Base-by-base conservation (phyloP, 2,888 invertebrate genomes). In the Lissocephala sabroskyi region DNA sequence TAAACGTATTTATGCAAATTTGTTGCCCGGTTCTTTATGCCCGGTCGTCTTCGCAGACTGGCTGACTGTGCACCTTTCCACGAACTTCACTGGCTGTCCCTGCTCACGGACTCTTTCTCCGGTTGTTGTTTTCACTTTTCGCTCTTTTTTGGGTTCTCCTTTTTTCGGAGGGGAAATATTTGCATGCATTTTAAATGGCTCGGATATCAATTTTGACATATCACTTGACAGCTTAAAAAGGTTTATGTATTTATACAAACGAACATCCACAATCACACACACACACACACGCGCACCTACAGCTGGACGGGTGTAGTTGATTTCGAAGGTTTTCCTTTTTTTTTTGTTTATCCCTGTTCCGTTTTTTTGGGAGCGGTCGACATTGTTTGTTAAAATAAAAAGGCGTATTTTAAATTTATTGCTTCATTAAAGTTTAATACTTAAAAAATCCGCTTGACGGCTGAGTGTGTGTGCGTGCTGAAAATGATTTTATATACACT, bases 161-260 rank as follows among this genome's bases (percentile, higher is more conserved):
- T 16, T 56, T 52, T 70, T 49, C 53, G 62, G 59, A 58, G 67
- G n/a, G 64, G 68, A 58, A 54, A 66, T 60, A 75, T 73, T 73
- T 73, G 71, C 78, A 73, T 78, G 71, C 78, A 78, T 73, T 73
- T 73, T 62, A 78, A 73, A 78, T 73, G 76, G 75, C 73, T 73
- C 68, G 76, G 78, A 78, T 73, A 73, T 73, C 78, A 73, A 73
- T 73, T 73, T 78, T 78, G 71, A 75, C 78, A 71, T 73, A 73
- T 73, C 71, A 73, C 78, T 78, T 78, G 71, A 75, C 71, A 78
- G 71, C 71, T 78, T 78, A 78, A 78, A 73, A 75, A 75, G 78
- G 78, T 73, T 73, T 78, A 75, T 73, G 71, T 75, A 78, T 78
- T 73, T 78, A 73, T 71, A 59, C 61, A 63, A 62, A 55, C 71